phyloP scores from a whole-genome alignment of 1,140 invertebrate species.

The Diachasmimorpha longicaudata region DNA sequence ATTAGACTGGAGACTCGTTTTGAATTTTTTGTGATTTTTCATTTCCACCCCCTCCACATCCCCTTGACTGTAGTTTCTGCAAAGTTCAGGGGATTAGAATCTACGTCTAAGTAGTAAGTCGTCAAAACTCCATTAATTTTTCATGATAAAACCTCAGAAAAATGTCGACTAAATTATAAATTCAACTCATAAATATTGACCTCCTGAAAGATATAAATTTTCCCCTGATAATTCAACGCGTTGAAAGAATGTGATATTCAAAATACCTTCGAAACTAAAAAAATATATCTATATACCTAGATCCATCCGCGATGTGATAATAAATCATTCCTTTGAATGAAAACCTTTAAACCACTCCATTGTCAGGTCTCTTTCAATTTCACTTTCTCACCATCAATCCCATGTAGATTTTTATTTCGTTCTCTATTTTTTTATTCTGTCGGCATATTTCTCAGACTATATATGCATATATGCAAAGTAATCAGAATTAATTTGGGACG shows the following conservation, averaged over 20 bases:
- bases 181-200: too few relatives aligned
- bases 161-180: too few relatives aligned
- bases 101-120: too few relatives aligned
- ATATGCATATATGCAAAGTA: constrained; percentile 25
- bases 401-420: not conserved
- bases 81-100: too few relatives aligned
- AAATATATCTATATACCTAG: not conserved
- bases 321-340: constrained; percentile 32
- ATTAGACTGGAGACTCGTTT: too few relatives aligned
- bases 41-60: too few relatives aligned
- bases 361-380: constrained; percentile 19
- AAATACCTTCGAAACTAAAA: not conserved
- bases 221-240: not conserved
- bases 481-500: constrained; percentile 30
- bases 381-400: not conserved
- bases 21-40: too few relatives aligned
- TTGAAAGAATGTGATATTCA: not conserved
- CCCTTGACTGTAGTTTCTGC: too few relatives aligned
- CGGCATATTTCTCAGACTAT: not conserved
- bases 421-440: not conserved
- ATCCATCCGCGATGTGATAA: constrained; percentile 8
- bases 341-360: constrained; percentile 31
- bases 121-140: too few relatives aligned
- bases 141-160: too few relatives aligned
- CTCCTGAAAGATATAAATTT: too few relatives aligned